These are phyloP conservation scores for Dynastes hyllus DNA, from an alignment of 2,888 invertebrate genomes.

Conservation along the genomic window DNA sequence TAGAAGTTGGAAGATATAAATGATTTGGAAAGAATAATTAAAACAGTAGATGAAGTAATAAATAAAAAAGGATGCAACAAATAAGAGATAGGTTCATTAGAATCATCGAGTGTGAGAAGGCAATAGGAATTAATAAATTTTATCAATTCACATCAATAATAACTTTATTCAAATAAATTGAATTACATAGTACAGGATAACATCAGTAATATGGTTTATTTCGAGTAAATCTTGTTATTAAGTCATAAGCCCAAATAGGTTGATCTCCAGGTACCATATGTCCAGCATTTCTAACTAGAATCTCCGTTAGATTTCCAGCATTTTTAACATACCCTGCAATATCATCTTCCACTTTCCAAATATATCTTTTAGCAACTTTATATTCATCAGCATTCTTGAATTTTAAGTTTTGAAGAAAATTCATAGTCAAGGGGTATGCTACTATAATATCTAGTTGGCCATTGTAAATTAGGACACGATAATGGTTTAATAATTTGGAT, in stretches of 20 bases:
- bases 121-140: no score
- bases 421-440: slow-evolving; percentile 88
- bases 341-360: slow-evolving; percentile 81
- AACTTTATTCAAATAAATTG: no score
- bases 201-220: slow-evolving; percentile 62
- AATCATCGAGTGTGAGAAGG: no score
- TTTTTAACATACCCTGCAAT: slow-evolving; percentile 85
- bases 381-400: slow-evolving; percentile 81
- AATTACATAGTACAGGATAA: not conserved
- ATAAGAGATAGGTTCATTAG: no score
- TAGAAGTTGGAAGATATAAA: no score
- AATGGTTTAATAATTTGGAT: slow-evolving; percentile 79
- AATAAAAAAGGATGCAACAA: no score
- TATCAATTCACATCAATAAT: no score
- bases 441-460: slow-evolving; percentile 95
- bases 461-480: slow-evolving; percentile 87
- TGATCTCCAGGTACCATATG: slow-evolving; percentile 89
- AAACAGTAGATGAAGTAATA: no score
- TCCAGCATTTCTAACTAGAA: slow-evolving; percentile 85
- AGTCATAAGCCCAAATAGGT: slow-evolving; percentile 83
- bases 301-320: slow-evolving; percentile 82
- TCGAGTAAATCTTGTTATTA: slow-evolving; percentile 80
- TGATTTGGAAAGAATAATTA: no score
- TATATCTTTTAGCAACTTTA: slow-evolving; percentile 77
- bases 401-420: slow-evolving; percentile 82